Evolutionary conservation across 1,140 invertebrate species (phyloP).

Genomic region (Leptestheria dahalacensis): DNA sequence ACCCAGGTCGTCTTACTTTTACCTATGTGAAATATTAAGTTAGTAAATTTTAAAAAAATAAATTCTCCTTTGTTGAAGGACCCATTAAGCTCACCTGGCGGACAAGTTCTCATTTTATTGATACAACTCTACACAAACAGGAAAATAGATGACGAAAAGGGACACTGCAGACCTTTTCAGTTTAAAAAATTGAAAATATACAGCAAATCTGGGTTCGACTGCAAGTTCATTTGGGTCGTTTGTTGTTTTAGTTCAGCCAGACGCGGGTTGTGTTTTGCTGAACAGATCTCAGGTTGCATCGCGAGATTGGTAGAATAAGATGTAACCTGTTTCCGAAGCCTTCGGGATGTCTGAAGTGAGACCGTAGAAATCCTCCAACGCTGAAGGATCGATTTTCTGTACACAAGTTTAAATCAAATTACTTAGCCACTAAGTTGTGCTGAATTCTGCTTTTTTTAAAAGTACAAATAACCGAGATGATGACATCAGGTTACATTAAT

Average conservation of each 20-base stretch:
- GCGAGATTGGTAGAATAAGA: conserved; percentile 96
- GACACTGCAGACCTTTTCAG: too few species aligned
- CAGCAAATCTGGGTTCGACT: neutral
- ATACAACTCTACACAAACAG: too few species aligned
- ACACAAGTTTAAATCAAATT: conserved; percentile 26
- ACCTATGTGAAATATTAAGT: neutral
- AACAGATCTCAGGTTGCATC: conserved; percentile 32
- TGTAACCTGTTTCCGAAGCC: conserved; percentile 97
- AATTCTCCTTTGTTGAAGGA: too few species aligned
- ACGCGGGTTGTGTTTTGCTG: neutral
- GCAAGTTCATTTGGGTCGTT: neutral
- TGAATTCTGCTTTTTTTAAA: conserved; percentile 6
- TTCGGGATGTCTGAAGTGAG: conserved; percentile 96
- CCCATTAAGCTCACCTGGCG: too few species aligned
- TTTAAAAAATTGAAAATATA: too few species aligned
- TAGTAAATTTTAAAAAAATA: neutral
- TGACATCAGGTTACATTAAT: neutral
- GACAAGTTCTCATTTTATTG: too few species aligned
- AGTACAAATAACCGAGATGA: neutral
- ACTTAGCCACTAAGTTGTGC: conserved; percentile 2
- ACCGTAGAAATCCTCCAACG: conserved; percentile 99
- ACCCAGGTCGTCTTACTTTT: neutral
- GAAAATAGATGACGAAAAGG: too few species aligned
- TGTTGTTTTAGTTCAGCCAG: too few species aligned
- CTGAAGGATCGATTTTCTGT: conserved; percentile 95